Evolutionary conservation across 2,888 invertebrate species (phyloP).

Genomic region (Ferdinandea cuprea): DNA sequence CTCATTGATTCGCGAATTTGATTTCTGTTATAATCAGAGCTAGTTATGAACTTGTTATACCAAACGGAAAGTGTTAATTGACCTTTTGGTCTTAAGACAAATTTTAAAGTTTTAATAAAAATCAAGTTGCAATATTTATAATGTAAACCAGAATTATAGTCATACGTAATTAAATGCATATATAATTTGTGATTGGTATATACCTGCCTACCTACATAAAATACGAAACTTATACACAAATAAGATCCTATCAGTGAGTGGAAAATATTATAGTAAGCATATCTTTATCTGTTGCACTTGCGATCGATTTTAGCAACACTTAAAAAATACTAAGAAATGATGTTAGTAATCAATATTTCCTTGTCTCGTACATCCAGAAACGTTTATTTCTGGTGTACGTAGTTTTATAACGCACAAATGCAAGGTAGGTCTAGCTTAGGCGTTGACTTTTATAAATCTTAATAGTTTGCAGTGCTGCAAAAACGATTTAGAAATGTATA

Average conservation of each 20-base stretch:
- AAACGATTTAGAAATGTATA: too few species aligned
- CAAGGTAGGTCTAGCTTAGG: too few species aligned
- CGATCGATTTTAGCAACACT: neutral
- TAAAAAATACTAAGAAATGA: too few species aligned
- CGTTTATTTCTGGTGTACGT: too few species aligned
- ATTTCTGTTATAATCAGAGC: neutral
- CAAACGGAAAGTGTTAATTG: constrained; percentile 2
- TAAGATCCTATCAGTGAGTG: constrained; percentile 24
- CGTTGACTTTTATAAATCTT: too few species aligned
- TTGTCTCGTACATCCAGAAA: too few species aligned
- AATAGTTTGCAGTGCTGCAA: too few species aligned
- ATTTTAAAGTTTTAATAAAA: neutral
- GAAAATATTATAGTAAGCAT: constrained; percentile 23
- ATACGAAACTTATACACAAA: too few species aligned
- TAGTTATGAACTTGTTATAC: constrained; percentile 22
- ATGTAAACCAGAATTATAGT: neutral
- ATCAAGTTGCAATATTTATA: neutral
- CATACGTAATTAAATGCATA: neutral
- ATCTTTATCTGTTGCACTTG: constrained; percentile 29
- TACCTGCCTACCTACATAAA: too few species aligned
- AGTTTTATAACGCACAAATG: too few species aligned
- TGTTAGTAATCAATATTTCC: too few species aligned
- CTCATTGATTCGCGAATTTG: constrained; percentile 37
- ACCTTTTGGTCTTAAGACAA: too few species aligned
- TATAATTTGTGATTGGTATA: constrained; percentile 14